phyloP scores from a whole-genome alignment of 2,797 vertebrate species.

The Helostoma temminkii region DNA sequence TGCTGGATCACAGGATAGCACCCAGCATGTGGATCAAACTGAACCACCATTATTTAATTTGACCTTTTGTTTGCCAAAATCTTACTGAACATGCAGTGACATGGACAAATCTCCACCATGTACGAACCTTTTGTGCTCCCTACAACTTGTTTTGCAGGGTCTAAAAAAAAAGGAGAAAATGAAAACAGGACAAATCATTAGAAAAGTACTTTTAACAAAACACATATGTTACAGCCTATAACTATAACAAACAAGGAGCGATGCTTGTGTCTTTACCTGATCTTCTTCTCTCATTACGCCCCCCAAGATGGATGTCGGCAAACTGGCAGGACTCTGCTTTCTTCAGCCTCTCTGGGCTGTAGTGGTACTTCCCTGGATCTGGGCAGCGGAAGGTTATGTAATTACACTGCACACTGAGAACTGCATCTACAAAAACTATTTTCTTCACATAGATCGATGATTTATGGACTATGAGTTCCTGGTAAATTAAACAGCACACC shows the following conservation, averaged over 20 bases:
- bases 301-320: conserved; percentile 75
- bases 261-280: conserved; percentile 86
- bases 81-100: background rate
- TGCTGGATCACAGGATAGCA: conserved; percentile 6
- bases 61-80: conserved; percentile 2
- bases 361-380: conserved; percentile 90
- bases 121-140: conserved; percentile 81
- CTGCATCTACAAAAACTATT: conserved; percentile 43
- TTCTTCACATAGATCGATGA: conserved; percentile 18
- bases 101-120: background rate
- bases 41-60: conserved; percentile 17
- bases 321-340: conserved; percentile 85
- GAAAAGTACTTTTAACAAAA: background rate
- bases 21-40: conserved; percentile 12
- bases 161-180: conserved; percentile 75
- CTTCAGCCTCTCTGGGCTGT: conserved; percentile 91
- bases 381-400: conserved; percentile 28
- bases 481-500: conserved; percentile 31
- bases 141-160: conserved; percentile 87
- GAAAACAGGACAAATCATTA: background rate
- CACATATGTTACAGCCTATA: background rate
- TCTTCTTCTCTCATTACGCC: conserved; percentile 86
- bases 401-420: conserved; percentile 43
- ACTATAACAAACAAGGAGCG: background rate
- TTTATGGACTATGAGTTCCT: conserved; percentile 17